Evolutionary conservation across 2,797 vertebrate species (phyloP).

Genomic region (Silurus lanzhouensis): DNA sequence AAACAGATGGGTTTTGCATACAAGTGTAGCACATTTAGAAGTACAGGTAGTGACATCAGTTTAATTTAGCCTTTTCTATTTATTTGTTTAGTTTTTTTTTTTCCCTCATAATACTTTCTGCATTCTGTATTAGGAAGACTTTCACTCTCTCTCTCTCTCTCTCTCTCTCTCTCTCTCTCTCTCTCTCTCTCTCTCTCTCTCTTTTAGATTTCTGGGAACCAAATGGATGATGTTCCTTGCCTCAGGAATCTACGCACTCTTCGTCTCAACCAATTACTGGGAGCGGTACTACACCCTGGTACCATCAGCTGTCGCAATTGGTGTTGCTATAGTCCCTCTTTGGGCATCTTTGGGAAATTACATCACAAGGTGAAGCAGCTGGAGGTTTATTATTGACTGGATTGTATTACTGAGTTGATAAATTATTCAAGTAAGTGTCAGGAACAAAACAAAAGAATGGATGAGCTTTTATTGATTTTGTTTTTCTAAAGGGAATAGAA

Average conservation of each 20-base stretch:
- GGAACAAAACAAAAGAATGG: background rate
- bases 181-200: background rate
- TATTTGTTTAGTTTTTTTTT: background rate
- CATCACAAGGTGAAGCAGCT: conserved; percentile 82
- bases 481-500: background rate
- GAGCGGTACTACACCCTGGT: conserved; percentile 96
- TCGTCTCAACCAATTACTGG: conserved; percentile 98
- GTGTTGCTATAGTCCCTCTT: conserved; percentile 88
- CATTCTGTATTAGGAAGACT: background rate
- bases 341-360: conserved; percentile 96
- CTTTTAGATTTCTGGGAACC: conserved; percentile 89
- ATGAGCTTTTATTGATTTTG: conserved; percentile 4
- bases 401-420: background rate
- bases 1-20: background rate
- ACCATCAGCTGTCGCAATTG: conserved; percentile 89
- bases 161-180: background rate
- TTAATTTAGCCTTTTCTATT: background rate
- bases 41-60: background rate
- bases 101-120: background rate
- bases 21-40: background rate
- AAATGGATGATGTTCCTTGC: conserved; percentile 98
- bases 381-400: background rate
- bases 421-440: background rate
- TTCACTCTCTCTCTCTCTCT: background rate
- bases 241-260: conserved; percentile 90